Conservation (phyloP, 35 echinoderm and acorn worm species). For the Apostichopus japonicus region DNA sequence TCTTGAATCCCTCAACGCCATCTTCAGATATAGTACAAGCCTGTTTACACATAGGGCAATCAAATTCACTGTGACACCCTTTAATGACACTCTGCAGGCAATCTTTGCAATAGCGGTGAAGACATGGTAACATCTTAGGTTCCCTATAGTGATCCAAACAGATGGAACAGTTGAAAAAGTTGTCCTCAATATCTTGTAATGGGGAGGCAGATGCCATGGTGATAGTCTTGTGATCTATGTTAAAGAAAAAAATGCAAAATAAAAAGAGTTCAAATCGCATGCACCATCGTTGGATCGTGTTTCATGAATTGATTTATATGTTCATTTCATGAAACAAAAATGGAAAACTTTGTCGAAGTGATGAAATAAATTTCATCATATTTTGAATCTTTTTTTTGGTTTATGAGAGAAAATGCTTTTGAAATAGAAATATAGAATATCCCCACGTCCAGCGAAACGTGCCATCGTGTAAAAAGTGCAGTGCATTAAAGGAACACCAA, state of each 20-base stretch:
- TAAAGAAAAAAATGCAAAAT: background rate
- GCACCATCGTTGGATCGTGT: no score
- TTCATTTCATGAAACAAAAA: no score
- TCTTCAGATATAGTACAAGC: background rate
- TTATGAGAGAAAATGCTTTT: no score
- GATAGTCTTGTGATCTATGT: background rate
- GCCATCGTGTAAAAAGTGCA: no score
- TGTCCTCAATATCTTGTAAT: constrained; percentile 33
- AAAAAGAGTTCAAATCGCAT: background rate
- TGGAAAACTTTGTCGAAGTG: no score
- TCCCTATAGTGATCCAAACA: constrained; percentile 35
- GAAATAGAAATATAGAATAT: no score
- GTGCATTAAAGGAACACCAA: no score
- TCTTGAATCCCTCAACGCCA: constrained; percentile 15
- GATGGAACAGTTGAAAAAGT: constrained; percentile 31
- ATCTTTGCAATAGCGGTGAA: constrained; percentile 33
- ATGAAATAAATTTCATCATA: no score
- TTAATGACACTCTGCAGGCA: background rate
- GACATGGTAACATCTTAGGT: constrained; percentile 44
- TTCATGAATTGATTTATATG: no score
- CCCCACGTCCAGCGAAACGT: no score
- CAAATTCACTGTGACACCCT: background rate
- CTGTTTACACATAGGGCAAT: constrained; percentile 22
- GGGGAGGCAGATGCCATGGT: constrained; percentile 23
- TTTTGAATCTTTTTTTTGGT: no score